Evolutionary conservation across 1,140 invertebrate genomes (phyloP), one percentile per base, ranked within the genome.

Genomic region (Tigriopus japonicus): DNA sequence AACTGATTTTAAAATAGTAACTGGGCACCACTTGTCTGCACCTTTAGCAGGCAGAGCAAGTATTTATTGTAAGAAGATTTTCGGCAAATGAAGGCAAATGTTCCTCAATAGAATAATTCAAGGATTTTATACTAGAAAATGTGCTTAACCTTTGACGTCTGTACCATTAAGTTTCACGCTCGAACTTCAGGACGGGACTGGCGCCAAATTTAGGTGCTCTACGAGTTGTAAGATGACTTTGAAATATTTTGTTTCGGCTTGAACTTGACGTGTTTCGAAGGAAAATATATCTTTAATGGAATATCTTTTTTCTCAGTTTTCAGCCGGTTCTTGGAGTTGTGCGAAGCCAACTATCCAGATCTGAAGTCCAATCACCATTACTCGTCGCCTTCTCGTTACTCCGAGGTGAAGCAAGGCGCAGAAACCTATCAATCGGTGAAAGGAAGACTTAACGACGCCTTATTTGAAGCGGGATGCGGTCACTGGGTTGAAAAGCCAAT

Each of bases 401-500:
- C 35, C n/a, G 59, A 21, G 10, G 59, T 62, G 21, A 62, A 60
- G 21, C 52, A 40, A 42, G 19, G 28, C 21, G 14, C 51, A 45
- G 49, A 21, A 21, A n/a, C 45, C 28, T 59, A 58, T 53, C 77
- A 89, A 84, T 74, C 77, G 62, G 83, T 85, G 10, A 91, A 90
- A 71, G 69, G 76, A 35, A 77, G 81, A 62, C 71, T 93, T 23
- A 81, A 82, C 66, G 74, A 80, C 55, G 82, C 86, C 24, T 90
- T 92, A 71, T 72, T 78, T 52, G 81, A 83, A 63, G 82, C 84
- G 2, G 81, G 85, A 62, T 76, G 88, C 12, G 88, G 88, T 1
- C 78, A 72, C 63, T 92, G 89, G 89, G 78, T 91, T 23, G 84
- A 85, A 68, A 92, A 92, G 72, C 88, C 89, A 1, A 76, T 87